Evolutionary conservation across 2,113 vertebrate genomes (phyloP), one percentile per base, ranked within the genome.

Genomic region (Chamaetylas fuelleborni): DNA sequence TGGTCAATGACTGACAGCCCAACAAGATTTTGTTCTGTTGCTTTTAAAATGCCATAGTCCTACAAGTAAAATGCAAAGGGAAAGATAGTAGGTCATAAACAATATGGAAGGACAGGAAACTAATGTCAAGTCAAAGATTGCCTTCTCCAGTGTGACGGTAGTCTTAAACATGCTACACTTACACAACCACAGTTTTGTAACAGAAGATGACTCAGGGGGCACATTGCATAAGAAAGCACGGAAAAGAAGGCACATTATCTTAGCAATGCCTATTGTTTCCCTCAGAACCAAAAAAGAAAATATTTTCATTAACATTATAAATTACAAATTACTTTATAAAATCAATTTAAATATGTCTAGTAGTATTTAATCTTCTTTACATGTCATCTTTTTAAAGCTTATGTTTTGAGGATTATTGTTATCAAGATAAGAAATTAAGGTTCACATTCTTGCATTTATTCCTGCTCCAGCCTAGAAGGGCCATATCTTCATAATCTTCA

Each of bases 101-200:
- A 92, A 71, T 83, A 61, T 38, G 25, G 76, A 93, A 96, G 54
- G 57, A 95, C 79, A 96, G 93, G 53, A 93, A 93, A 54, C 17
- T 85, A 84, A 92, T 73, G 71, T 96, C 76, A 96, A 92, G 31
- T 73, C 71, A 95, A 97, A 97, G 79, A 93, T 7, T 91, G 26
- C 17, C 42, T 90, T 93, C 93, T 86, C 45, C 79, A 70, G 47
- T 79, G 66, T 94, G 86, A 95, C 66, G 90, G 90, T 40, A 73
- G 45, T 90, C 66, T 86, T 94, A 93, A 95, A 69, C 40, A 86
- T 89, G 42, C 34, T 87, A 60, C 45, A 81, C 36, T 93, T 96
- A 80, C 95, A 94, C 81, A 61, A 92, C 43, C 84, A 53, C 65
- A 72, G 76, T 95, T 97, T 92, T 79, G 91, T 87, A 95, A 92